Percentiles rank a stretch among this genome's conserved stretches.
These are phyloP conservation scores for Allophyes oxyacanthae DNA, from an alignment of 2,888 invertebrate genomes.

Conservation along the genomic window DNA sequence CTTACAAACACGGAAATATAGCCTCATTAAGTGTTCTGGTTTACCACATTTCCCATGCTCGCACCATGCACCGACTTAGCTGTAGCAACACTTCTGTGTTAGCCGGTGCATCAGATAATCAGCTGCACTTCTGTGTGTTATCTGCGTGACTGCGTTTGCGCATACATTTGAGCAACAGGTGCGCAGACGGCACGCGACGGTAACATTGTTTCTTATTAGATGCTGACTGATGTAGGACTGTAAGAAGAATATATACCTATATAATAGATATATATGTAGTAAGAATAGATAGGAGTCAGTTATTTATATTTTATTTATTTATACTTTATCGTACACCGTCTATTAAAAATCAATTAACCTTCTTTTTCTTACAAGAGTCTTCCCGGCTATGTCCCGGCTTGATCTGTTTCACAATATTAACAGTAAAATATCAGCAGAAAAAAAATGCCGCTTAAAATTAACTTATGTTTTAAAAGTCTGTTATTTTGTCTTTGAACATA, in stretches of 20 bases:
- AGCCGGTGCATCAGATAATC: not conserved
- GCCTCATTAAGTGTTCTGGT: constrained; percentile 29
- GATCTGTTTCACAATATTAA: too few species aligned
- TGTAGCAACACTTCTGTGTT: not conserved
- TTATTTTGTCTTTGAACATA: too few species aligned
- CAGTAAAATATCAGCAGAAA: too few species aligned
- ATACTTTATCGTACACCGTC: too few species aligned
- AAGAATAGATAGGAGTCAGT: too few species aligned
- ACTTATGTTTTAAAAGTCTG: too few species aligned
- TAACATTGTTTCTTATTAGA: constrained; percentile 16
- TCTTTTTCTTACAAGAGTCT: too few species aligned
- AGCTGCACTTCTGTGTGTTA: constrained; percentile 39
- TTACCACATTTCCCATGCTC: constrained; percentile 33
- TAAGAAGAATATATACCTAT: too few species aligned
- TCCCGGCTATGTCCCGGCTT: too few species aligned
- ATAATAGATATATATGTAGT: not conserved
- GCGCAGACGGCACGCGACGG: constrained; percentile 34
- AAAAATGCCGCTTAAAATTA: too few species aligned
- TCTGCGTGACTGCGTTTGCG: constrained; percentile 29
- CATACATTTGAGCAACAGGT: constrained; percentile 37
- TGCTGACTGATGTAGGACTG: not conserved
- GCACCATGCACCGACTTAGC: not conserved
- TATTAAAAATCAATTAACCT: too few species aligned
- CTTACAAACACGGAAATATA: constrained; percentile 27
- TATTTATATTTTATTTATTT: too few species aligned